Evolutionary conservation across 1,140 invertebrate genomes (phyloP).

Genomic region (Thaumetopoea pityocampa): DNA sequence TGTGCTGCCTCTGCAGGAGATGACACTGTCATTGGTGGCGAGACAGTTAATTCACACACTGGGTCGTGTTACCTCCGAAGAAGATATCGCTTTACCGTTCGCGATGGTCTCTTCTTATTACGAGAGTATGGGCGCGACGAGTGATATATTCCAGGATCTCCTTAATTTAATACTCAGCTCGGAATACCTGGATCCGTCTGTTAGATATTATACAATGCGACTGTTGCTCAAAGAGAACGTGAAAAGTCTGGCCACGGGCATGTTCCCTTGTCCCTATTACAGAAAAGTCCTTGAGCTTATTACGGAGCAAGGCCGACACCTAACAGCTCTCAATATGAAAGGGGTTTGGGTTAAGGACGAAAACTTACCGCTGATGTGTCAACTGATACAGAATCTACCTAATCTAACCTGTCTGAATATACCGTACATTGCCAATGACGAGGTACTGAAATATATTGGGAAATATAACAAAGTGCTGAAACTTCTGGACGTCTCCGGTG

Average conservation of each 20-base stretch:
- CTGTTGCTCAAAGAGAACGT: constrained; percentile 79
- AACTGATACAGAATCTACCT: constrained; percentile 75
- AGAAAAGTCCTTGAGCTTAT: constrained; percentile 80
- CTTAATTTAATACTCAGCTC: constrained; percentile 78
- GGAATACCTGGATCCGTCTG: constrained; percentile 79
- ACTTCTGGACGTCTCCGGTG: constrained; percentile 80
- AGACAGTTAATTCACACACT: constrained; percentile 69
- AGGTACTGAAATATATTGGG: constrained; percentile 78
- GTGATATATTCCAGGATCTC: constrained; percentile 80
- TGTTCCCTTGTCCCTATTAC: constrained; percentile 81
- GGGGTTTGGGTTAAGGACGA: constrained; percentile 83
- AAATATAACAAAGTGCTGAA: constrained; percentile 76
- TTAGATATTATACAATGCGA: constrained; percentile 78
- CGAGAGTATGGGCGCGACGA: constrained; percentile 75
- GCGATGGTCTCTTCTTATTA: constrained; percentile 77
- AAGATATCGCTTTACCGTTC: constrained; percentile 76
- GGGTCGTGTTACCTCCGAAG: constrained; percentile 66
- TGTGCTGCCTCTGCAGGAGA: constrained; percentile 62
- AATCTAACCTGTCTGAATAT: constrained; percentile 78
- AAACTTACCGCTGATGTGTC: constrained; percentile 77
- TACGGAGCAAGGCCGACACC: constrained; percentile 75
- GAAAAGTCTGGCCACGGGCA: constrained; percentile 78
- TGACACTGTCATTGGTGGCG: constrained; percentile 65
- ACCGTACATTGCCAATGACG: constrained; percentile 82
- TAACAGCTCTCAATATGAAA: constrained; percentile 80